A percentile compares a stretch with the other conserved stretches of the same genome.
phyloP scores from a whole-genome alignment of 2,888 invertebrate genomes.

The Lasioglossum vierecki region DNA sequence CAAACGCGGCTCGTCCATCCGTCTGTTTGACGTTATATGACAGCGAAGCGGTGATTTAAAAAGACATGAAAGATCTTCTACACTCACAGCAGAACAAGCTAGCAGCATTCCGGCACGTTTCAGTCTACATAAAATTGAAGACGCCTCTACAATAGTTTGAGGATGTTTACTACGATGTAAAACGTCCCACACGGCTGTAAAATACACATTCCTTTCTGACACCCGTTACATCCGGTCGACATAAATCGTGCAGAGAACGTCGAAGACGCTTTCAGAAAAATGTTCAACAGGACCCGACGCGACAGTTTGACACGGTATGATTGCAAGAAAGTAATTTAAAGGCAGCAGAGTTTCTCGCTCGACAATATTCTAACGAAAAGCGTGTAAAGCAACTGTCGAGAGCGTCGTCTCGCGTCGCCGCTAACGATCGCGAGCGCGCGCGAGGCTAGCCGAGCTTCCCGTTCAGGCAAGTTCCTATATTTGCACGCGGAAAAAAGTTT shows the following conservation, averaged over 20 bases:
- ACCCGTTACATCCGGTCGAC: neutral
- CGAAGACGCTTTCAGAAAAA: neutral
- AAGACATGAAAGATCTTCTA: neutral
- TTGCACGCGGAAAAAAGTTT: neutral
- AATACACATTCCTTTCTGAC: neutral
- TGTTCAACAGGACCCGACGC: neutral
- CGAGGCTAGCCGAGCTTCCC: neutral
- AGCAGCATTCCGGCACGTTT: neutral
- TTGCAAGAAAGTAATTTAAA: neutral
- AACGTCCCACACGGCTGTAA: neutral
- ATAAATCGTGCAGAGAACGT: neutral
- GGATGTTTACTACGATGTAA: neutral
- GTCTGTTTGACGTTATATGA: too few species aligned
- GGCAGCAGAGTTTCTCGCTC: neutral
- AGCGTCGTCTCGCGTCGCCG: neutral
- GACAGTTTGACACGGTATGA: neutral
- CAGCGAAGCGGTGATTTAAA: neutral
- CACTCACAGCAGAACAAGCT: neutral
- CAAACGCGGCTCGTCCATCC: neutral
- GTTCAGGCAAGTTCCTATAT: slow-evolving; percentile 2
- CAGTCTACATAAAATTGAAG: neutral
- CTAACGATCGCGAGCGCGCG: neutral
- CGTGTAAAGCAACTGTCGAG: neutral
- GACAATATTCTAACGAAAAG: neutral
- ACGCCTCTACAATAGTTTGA: neutral